A percentile compares a stretch with the other conserved stretches of the same genome.
phyloP scores from a whole-genome alignment of 1,140 invertebrate genomes.

The Nomia melanderi region DNA sequence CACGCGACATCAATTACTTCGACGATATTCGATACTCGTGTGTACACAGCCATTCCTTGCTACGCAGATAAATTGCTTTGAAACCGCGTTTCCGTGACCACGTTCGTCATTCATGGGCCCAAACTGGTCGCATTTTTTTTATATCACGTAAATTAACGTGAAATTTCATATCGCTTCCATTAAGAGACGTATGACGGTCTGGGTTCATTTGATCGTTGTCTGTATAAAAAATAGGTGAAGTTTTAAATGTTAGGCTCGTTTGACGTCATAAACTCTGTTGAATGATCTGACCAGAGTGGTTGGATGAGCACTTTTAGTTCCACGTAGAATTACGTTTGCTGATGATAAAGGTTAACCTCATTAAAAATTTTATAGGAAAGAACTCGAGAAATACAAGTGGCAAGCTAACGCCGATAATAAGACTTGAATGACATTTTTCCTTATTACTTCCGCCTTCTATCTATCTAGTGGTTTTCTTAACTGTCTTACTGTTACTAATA shows the following conservation, averaged over 20 bases:
- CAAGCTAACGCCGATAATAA: too few relatives aligned
- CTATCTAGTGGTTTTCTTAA: too few relatives aligned
- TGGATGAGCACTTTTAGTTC: neutral
- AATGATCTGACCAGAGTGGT: too few relatives aligned
- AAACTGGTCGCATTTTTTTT: neutral
- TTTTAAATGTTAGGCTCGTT: neutral
- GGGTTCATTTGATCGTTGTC: neutral
- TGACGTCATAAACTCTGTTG: conserved; percentile 22
- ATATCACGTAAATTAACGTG: conserved; percentile 1
- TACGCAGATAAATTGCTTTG: neutral
- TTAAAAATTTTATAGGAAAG: too few relatives aligned
- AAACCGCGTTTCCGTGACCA: neutral
- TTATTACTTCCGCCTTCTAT: too few relatives aligned
- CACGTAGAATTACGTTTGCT: too few relatives aligned
- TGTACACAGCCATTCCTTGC: neutral
- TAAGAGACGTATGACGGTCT: neutral
- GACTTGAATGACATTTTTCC: too few relatives aligned
- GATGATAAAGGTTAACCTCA: too few relatives aligned
- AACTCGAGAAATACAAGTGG: too few relatives aligned
- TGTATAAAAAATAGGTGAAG: neutral
- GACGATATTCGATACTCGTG: conserved; percentile 39
- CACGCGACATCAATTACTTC: conserved; percentile 9
- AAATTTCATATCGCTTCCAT: neutral
- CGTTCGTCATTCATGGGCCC: neutral
- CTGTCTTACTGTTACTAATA: too few relatives aligned